These are phyloP conservation scores for Metacarcinus magister DNA, from an alignment of 2,888 invertebrate genomes.

Conservation along the genomic window DNA sequence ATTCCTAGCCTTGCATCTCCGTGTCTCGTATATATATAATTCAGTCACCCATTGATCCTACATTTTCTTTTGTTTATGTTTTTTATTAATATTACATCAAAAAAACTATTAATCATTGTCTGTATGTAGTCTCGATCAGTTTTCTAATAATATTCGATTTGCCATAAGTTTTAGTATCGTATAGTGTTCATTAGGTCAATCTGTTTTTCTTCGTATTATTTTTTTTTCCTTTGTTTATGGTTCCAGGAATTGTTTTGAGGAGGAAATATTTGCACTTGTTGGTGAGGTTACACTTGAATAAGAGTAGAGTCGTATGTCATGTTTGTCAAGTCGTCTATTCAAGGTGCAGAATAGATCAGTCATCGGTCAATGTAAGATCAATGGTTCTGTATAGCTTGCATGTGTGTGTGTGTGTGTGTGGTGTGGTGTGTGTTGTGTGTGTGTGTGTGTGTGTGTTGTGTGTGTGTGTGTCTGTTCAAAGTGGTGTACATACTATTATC, in stretches of 20 bases:
- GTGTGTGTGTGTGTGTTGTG: not conserved
- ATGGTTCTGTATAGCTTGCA: not conserved
- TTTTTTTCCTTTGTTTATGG: too few species aligned
- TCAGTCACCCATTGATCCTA: not conserved
- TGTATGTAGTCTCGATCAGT: too few species aligned
- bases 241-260: not conserved
- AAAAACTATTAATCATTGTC: too few species aligned
- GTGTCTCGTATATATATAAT: not conserved
- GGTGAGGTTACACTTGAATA: not conserved
- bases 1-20: not conserved
- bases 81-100: not conserved
- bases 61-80: not conserved
- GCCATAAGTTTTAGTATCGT: too few species aligned
- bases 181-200: too few species aligned
- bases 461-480: too few species aligned
- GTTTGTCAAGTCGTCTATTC: not conserved
- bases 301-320: not conserved
- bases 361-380: not conserved
- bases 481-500: too few species aligned
- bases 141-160: too few species aligned
- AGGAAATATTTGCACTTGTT: not conserved
- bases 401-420: too few species aligned
- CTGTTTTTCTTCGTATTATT: too few species aligned
- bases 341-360: not conserved
- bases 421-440: not conserved